phyloP scores from a whole-genome alignment of 2,113 vertebrate genomes.

The Tursiops truncatus region DNA sequence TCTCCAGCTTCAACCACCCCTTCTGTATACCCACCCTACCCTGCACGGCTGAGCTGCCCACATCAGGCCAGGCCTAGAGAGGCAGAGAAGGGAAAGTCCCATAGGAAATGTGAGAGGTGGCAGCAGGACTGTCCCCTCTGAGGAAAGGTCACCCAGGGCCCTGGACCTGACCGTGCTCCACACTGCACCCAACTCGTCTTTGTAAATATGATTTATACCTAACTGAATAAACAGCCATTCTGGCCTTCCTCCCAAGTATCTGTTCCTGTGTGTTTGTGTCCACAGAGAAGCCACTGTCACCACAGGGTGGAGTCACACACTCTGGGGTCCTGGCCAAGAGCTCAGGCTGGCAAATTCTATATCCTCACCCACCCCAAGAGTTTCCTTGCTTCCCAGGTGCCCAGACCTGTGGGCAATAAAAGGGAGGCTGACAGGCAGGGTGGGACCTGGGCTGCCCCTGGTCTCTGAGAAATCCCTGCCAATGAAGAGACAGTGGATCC shows the following conservation, averaged over 20 bases:
- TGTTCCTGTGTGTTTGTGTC: constrained; percentile 11
- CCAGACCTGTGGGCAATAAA: not conserved
- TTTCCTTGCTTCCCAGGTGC: not conserved
- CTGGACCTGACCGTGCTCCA: constrained; percentile 46
- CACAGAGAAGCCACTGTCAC: not conserved
- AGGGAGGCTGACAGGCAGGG: not conserved
- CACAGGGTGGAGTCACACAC: not conserved
- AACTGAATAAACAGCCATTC: constrained; percentile 60
- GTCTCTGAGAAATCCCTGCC: not conserved
- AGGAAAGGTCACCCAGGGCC: not conserved
- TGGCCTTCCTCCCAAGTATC: not conserved
- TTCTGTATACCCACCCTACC: not conserved
- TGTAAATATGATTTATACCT: not conserved
- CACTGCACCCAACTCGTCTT: not conserved
- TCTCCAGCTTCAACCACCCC: constrained; percentile 19
- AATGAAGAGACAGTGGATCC: not conserved
- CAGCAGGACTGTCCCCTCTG: constrained; percentile 69
- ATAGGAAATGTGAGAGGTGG: not conserved
- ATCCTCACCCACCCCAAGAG: not conserved
- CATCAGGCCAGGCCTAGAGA: constrained; percentile 26
- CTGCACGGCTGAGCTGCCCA: not conserved
- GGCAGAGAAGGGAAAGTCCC: not conserved
- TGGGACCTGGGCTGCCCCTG: not conserved
- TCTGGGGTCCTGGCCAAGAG: not conserved
- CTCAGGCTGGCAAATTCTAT: not conserved